Base-by-base conservation (phyloP, 2,888 invertebrate genomes). In the Itoplectis maculator region DNA sequence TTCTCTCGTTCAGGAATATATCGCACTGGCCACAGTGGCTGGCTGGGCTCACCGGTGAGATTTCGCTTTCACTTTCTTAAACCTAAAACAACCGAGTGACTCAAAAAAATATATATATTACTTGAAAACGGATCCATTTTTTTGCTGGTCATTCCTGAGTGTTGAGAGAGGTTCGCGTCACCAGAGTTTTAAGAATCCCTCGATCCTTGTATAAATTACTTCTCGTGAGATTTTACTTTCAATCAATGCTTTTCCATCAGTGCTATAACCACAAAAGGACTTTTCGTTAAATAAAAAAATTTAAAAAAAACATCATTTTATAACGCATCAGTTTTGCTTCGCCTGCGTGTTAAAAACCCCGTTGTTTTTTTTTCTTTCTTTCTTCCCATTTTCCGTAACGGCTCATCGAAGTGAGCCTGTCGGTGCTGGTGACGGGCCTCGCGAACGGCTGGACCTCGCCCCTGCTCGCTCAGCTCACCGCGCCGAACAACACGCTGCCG, bases 361-460 rank as follows among this genome's bases (percentile, higher is more conserved):
- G 9, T 29, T 29, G 13, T 42, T 29, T 40, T 42, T n/a, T 18
- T 54, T 20, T 47, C n/a, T 40, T 51, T 42, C 9, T 49, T 37
- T 9, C 13, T 13, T 42, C 8, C 3, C 18, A 20, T 9, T 59
- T 11, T 18, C 18, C 29, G 11, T 42, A n/a, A n/a, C n/a, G n/a
- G n/a, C 23, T 11, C 7, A 15, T 54, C 66, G 42, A 76, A 82
- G 82, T 82, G 47, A 82, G 90, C 68, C 81, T 92, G 40, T 87
- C 86, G 18, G 88, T 90, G 74, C 77, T 92, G 51, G 88, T 88
- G 29, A 88, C 90, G 75, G 92, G 92, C 59, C 79, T 92, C 40
- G 88, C 89, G 35, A 91, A 89, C 61, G 92, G 92, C 20, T 92
- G 92, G 92, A 86, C 90, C 11, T 92, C 92, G 8, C 92, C 92